These are phyloP conservation scores for Conopomorpha cramerella DNA, from an alignment of 1,140 invertebrate genomes.

Conservation along the genomic window DNA sequence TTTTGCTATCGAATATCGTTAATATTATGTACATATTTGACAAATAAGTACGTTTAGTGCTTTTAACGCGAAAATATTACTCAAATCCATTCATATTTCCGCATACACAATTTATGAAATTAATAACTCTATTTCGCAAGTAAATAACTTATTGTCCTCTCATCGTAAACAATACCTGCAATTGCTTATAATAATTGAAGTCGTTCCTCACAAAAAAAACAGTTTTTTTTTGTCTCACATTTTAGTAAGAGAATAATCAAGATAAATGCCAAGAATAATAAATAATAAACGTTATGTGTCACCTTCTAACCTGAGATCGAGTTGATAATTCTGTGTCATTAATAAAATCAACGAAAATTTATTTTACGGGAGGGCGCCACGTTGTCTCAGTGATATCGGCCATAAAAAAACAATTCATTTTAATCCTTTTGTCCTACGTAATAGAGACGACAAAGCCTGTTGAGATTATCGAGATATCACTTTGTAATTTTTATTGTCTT, in stretches of 20 bases:
- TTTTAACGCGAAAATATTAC: no score
- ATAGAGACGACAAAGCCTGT: not conserved
- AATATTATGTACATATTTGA: no score
- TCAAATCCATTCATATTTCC: no score
- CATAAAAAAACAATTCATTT: not conserved
- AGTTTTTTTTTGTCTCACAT: not conserved
- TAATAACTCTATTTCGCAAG: no score
- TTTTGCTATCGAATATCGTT: no score
- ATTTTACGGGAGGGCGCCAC: conserved; percentile 43
- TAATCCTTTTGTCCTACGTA: not conserved
- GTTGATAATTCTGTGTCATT: conserved; percentile 39
- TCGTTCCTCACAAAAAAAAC: no score
- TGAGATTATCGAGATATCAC: not conserved
- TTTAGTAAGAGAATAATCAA: not conserved
- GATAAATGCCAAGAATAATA: conserved; percentile 40
- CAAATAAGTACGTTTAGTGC: no score
- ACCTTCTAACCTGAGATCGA: conserved; percentile 22
- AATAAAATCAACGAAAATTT: conserved; percentile 47
- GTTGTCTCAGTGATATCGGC: conserved; percentile 20
- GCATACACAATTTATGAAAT: no score
- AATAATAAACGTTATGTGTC: conserved; percentile 55
- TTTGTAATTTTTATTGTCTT: not conserved
- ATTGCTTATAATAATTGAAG: no score
- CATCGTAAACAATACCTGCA: no score
- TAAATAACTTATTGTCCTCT: no score